Conservation (phyloP, 2,888 invertebrate genomes). For the Lithophane semibrunnea region DNA sequence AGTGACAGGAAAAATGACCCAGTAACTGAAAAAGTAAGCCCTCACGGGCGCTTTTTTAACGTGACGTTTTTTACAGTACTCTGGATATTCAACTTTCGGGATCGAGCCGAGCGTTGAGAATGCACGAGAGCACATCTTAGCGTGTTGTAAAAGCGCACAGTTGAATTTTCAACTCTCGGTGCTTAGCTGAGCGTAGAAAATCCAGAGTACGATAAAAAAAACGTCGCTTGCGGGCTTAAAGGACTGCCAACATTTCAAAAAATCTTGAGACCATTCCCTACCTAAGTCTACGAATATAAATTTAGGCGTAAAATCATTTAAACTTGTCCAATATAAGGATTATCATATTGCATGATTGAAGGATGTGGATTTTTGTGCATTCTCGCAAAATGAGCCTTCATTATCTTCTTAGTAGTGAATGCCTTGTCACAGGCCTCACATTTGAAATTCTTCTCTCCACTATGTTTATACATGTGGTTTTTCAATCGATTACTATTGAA, state of each 20-base stretch:
- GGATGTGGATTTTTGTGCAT: constrained; percentile 80
- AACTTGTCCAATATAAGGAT: constrained; percentile 73
- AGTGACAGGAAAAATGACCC: neutral
- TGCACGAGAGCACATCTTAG: no score
- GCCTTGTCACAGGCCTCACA: constrained; percentile 85
- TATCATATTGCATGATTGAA: constrained; percentile 73
- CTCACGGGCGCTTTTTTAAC: no score
- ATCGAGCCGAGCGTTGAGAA: no score
- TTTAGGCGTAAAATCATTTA: neutral
- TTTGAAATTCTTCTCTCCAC: constrained; percentile 87
- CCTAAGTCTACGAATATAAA: neutral
- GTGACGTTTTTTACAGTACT: no score
- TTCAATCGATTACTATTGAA: constrained; percentile 88
- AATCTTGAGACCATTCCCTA: constrained; percentile 8
- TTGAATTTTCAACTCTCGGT: no score
- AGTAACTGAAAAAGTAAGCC: neutral
- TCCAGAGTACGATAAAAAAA: no score
- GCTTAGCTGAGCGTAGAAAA: no score
- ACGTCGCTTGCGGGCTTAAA: no score
- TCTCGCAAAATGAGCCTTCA: constrained; percentile 84
- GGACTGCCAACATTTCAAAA: neutral
- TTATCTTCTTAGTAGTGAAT: constrained; percentile 86
- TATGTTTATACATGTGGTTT: constrained; percentile 88
- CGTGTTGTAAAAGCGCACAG: no score
- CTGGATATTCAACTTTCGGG: no score